Conservation (phyloP, 2,113 vertebrate genomes). For the Rhizomys pruinosus region DNA sequence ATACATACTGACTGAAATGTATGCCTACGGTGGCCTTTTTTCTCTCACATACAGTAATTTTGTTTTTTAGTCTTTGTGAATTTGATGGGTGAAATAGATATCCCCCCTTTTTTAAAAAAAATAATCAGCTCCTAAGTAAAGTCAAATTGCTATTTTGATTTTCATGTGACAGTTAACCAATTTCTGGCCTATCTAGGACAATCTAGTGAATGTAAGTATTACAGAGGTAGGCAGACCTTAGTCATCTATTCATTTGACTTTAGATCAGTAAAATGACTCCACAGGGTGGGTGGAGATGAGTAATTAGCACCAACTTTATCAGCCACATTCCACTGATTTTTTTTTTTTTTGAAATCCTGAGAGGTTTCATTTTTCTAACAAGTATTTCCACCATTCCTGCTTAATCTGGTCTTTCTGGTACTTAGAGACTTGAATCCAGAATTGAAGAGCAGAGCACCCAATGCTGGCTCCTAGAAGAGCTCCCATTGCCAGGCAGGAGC, state of each 20-base stretch:
- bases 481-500: neutral
- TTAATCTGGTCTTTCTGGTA: neutral
- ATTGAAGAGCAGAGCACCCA: neutral
- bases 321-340: conserved; percentile 42
- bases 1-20: neutral
- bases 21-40: neutral
- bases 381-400: neutral
- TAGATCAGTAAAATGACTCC: neutral
- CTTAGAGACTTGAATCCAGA: neutral
- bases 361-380: conserved; percentile 2
- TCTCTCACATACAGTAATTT: neutral
- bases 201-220: neutral
- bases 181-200: neutral
- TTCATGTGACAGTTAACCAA: neutral
- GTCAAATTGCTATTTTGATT: conserved; percentile 27
- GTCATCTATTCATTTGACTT: conserved; percentile 53
- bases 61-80: conserved; percentile 7
- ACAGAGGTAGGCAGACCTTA: neutral
- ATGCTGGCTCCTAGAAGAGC: neutral
- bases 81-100: neutral
- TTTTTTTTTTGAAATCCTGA: conserved; percentile 11
- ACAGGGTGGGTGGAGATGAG: conserved; percentile 44
- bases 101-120: neutral
- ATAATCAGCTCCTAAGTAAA: neutral
- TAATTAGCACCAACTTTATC: neutral